These are phyloP conservation scores for Whitmania pigra DNA, from an alignment of 1,140 invertebrate genomes.

Conservation along the genomic window DNA sequence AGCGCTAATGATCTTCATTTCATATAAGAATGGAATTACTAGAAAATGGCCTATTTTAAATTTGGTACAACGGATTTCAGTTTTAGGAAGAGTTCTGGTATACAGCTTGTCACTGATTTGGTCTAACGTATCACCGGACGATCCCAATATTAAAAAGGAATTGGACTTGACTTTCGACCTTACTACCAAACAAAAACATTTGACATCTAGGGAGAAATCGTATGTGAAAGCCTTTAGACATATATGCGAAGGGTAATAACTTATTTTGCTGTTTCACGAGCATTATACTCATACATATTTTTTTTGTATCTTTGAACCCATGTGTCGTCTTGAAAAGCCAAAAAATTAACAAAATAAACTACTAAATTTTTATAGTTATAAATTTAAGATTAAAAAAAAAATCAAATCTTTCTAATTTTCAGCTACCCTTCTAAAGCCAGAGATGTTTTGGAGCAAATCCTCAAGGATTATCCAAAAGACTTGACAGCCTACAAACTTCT, in stretches of 20 bases:
- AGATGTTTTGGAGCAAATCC: slow-evolving; percentile 45
- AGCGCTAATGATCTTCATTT: neutral
- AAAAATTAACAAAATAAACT: no score
- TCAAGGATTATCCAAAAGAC: slow-evolving; percentile 45
- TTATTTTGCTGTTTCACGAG: neutral
- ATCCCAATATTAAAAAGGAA: slow-evolving; percentile 34
- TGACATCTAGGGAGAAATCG: slow-evolving; percentile 39
- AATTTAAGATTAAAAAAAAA: no score
- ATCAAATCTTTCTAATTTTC: no score
- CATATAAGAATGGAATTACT: neutral
- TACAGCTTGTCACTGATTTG: slow-evolving; percentile 44
- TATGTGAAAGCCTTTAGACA: slow-evolving; percentile 45
- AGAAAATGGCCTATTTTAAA: neutral
- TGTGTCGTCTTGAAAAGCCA: no score
- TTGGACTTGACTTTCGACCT: slow-evolving; percentile 28
- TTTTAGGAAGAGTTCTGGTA: slow-evolving; percentile 44
- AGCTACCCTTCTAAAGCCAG: slow-evolving; percentile 30
- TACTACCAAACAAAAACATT: slow-evolving; percentile 29
- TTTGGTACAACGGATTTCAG: slow-evolving; percentile 29
- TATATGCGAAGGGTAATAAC: slow-evolving; percentile 41
- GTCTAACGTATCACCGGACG: slow-evolving; percentile 35
- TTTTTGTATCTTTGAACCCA: neutral
- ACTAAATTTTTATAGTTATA: no score
- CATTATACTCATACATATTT: neutral
- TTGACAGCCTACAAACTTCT: slow-evolving; percentile 48